Evolutionary conservation across 2,797 vertebrate genomes (phyloP).

Genomic region (Hyperoplus lanceolatus): DNA sequence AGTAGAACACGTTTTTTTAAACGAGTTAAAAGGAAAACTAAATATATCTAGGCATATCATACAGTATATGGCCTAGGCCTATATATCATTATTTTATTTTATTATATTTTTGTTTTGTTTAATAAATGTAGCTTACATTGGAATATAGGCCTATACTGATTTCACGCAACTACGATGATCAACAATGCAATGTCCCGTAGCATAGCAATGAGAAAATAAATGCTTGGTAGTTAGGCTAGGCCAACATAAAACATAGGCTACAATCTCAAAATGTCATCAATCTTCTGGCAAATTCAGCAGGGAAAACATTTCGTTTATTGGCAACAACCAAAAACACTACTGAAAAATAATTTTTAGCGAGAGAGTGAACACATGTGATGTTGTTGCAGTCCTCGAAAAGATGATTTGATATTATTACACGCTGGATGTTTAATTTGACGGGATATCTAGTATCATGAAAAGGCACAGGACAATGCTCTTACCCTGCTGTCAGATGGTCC

Average conservation of each 20-base stretch:
- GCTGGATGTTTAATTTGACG: neutral
- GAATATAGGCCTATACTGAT: neutral
- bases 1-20: neutral
- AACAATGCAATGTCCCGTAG: neutral
- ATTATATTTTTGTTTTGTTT: too few relatives aligned
- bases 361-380: neutral
- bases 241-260: too few relatives aligned
- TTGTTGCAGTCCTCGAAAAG: neutral
- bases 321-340: constrained; percentile 3
- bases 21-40: neutral
- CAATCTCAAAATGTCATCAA: neutral
- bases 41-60: neutral
- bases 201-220: neutral
- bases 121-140: too few relatives aligned
- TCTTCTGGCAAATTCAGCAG: neutral
- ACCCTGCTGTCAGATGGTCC: constrained; percentile 55
- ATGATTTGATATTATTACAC: neutral
- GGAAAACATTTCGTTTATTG: neutral
- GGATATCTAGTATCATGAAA: too few relatives aligned
- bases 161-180: neutral
- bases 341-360: neutral
- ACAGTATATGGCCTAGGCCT: too few relatives aligned
- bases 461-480: constrained; percentile 35
- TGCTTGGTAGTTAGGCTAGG: too few relatives aligned
- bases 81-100: too few relatives aligned